phyloP scores from a whole-genome alignment of 2,797 vertebrate species.

The Pangasius larnaudii region DNA sequence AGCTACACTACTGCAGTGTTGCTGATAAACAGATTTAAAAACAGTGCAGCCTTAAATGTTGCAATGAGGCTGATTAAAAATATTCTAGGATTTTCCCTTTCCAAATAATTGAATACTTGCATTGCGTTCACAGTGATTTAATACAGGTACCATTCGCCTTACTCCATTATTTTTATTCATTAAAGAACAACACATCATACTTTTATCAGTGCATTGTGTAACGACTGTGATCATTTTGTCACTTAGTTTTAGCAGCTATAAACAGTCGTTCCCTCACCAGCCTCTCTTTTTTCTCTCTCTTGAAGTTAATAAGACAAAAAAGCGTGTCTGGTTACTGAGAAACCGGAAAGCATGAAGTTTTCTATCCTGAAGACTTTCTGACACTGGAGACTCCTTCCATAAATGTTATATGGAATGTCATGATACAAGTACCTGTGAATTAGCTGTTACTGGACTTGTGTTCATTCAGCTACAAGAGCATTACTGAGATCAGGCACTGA shows the following conservation, averaged over 20 bases:
- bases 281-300: background rate
- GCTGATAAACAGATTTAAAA: background rate
- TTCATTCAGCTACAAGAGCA: too few species aligned
- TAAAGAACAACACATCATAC: background rate
- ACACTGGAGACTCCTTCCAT: background rate
- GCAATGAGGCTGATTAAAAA: background rate
- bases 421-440: background rate
- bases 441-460: background rate
- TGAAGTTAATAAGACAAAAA: background rate
- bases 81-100: background rate
- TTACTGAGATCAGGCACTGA: too few species aligned
- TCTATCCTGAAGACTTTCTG: background rate
- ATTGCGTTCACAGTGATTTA: background rate
- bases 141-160: background rate
- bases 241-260: background rate
- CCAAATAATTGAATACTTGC: background rate
- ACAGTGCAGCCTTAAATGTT: background rate
- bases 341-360: background rate
- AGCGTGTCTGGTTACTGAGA: background rate
- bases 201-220: background rate
- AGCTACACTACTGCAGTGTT: too few species aligned
- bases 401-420: background rate
- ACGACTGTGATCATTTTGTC: background rate
- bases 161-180: background rate
- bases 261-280: background rate